Evolutionary conservation across 2,888 invertebrate genomes (phyloP).

Genomic region (Sinelater perroti): DNA sequence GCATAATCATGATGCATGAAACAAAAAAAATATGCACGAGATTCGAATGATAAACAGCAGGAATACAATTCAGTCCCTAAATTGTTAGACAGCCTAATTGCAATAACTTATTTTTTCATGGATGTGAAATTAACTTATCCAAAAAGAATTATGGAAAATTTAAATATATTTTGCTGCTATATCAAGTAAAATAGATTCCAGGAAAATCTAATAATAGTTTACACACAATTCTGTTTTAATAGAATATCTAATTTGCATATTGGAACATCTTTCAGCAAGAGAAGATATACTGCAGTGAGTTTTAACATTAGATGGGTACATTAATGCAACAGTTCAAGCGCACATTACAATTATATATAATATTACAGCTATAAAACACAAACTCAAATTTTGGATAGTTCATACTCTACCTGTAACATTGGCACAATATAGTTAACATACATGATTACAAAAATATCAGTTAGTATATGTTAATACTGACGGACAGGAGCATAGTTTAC

Average conservation of each 20-base stretch:
- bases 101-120: no score
- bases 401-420: slow-evolving; percentile 39
- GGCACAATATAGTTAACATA: slow-evolving; percentile 54
- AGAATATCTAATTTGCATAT: background rate
- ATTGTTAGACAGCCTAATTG: slow-evolving; percentile 14
- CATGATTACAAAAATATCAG: slow-evolving; percentile 58
- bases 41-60: slow-evolving; percentile 37
- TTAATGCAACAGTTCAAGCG: slow-evolving; percentile 45
- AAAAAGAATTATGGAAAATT: no score
- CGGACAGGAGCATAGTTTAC: slow-evolving; percentile 49
- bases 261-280: background rate
- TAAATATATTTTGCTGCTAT: no score
- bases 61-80: slow-evolving; percentile 20
- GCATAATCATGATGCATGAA: slow-evolving; percentile 52
- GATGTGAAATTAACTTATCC: no score
- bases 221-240: background rate
- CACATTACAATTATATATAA: slow-evolving; percentile 44
- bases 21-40: slow-evolving; percentile 49
- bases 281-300: background rate
- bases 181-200: no score
- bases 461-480: slow-evolving; percentile 56
- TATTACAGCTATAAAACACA: slow-evolving; percentile 39
- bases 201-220: background rate
- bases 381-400: slow-evolving; percentile 35
- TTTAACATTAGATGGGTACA: slow-evolving; percentile 28